These are phyloP conservation scores for Aspidiotus destructor DNA, from an alignment of 2,888 invertebrate species.

Conservation along the genomic window DNA sequence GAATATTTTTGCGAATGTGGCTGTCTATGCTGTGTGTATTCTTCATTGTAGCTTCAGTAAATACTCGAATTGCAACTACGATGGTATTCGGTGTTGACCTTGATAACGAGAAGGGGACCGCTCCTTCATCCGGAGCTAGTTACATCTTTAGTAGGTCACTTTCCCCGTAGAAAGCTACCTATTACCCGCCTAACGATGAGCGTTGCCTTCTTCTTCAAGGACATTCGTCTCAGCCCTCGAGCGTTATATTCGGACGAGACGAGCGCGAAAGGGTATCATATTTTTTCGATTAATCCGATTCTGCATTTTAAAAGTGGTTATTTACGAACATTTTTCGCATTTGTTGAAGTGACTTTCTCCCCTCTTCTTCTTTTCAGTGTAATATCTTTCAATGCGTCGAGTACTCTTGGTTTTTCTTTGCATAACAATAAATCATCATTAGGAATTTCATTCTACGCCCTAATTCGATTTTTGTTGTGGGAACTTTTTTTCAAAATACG, in stretches of 20 bases:
- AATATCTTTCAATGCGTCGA: no score
- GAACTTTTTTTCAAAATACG: no score
- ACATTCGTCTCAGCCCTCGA: slow-evolving; percentile 32
- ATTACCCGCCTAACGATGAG: slow-evolving; percentile 25
- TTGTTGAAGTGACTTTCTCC: background rate
- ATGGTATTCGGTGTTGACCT: slow-evolving; percentile 31
- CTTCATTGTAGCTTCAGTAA: slow-evolving; percentile 13
- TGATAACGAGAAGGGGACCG: slow-evolving; percentile 32
- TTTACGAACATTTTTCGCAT: no score
- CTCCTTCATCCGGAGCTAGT: slow-evolving; percentile 33
- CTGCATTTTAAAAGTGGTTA: background rate
- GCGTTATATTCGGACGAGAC: slow-evolving; percentile 10
- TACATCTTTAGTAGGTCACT: slow-evolving; percentile 33
- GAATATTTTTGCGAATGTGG: background rate
- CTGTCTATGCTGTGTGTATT: slow-evolving; percentile 3
- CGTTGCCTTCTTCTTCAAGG: slow-evolving; percentile 31
- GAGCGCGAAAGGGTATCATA: slow-evolving; percentile 12
- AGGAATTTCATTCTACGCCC: no score
- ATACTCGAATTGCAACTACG: slow-evolving; percentile 16
- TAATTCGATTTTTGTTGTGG: no score
- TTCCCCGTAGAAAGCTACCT: slow-evolving; percentile 32
- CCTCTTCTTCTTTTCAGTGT: background rate
- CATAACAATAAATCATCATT: no score
- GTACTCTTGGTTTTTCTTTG: no score
- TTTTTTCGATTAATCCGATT: background rate